A percentile compares a stretch with the other conserved stretches of the same genome.
phyloP scores from a whole-genome alignment of 2,113 vertebrate genomes.

The Lanius ludovicianus region DNA sequence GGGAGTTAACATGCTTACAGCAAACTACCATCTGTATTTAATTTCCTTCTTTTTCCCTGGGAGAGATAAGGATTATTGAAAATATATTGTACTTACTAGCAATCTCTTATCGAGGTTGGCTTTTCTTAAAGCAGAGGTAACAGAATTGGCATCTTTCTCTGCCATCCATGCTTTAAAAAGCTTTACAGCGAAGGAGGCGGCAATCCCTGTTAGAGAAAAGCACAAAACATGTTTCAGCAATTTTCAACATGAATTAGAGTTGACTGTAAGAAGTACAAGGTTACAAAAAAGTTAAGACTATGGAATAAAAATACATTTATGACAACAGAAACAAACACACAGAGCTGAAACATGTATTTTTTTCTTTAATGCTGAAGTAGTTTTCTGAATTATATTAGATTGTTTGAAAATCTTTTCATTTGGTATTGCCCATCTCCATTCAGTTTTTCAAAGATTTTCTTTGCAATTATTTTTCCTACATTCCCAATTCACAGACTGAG shows the following conservation, averaged over 20 bases:
- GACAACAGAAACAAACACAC: neutral
- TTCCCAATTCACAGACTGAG: neutral
- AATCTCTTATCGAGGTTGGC: slow-evolving; percentile 91
- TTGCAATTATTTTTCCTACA: neutral
- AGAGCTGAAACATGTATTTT: neutral
- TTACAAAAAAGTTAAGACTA: neutral
- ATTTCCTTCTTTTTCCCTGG: neutral
- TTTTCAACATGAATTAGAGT: neutral
- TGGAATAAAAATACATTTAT: neutral
- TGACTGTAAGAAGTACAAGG: neutral
- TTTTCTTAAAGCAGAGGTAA: slow-evolving; percentile 90
- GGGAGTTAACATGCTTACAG: neutral
- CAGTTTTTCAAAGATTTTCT: neutral
- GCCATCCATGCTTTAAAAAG: slow-evolving; percentile 95
- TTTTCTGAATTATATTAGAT: neutral
- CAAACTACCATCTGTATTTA: neutral
- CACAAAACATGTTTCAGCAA: neutral
- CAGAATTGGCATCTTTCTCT: slow-evolving; percentile 90
- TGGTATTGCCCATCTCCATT: neutral
- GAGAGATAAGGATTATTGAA: neutral
- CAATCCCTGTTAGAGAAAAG: slow-evolving; percentile 78
- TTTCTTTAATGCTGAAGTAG: neutral
- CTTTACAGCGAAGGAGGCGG: slow-evolving; percentile 89
- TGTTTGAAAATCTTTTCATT: neutral
- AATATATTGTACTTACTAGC: slow-evolving; percentile 76